Base-by-base conservation (phyloP, 2,797 vertebrate genomes). In the Poecilia picta region DNA sequence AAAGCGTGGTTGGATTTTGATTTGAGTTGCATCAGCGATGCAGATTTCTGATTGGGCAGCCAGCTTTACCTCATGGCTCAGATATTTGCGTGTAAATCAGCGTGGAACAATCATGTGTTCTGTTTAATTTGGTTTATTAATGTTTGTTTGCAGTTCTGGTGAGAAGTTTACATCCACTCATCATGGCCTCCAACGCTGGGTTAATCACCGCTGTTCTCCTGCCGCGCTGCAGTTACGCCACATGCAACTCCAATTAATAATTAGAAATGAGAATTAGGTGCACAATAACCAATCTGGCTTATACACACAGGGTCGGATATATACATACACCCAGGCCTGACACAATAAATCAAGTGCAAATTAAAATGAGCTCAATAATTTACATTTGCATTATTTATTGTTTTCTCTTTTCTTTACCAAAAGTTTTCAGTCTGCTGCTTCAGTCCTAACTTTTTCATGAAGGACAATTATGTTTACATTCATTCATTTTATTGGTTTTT, bases 21-120 rank as follows among this genome's bases (percentile, higher is more conserved):
- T 94, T 93, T 92, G 92, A 90, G 81, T 85, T 89, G 89, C 85
- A 41, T 92, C 86, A 94, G 89, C 90, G 92, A 93, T 91, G 91
- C 87, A 82, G 92, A 89, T 87, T 87, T 89, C 91, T 81, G 82
- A 79, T 85, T 88, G 81, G 84, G 79, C 81, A 74, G 82, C 84
- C 88, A 89, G 81, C 77, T 92, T 92, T 93, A 93, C 89, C 91
- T 95, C 93, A 94, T 83, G 78, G 76, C 78, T 83, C 78, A 92
- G 83, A 85, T 89, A 94, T 95, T 78, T 80, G 68, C 51, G 81
- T 82, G 76, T 71, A 68, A 78, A 28, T 77, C 80, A 81, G 81
- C 81, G 75, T 81, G 79, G 87, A 94, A 84, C 80, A 85, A 78
- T 85, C 86, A 91, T 93, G 86, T 93, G 88, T 90, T 90, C 82